A percentile compares a stretch with the other conserved stretches of the same genome.
These are phyloP conservation scores for Diuraphis noxia DNA, from an alignment of 1,140 invertebrate genomes.

Conservation along the genomic window DNA sequence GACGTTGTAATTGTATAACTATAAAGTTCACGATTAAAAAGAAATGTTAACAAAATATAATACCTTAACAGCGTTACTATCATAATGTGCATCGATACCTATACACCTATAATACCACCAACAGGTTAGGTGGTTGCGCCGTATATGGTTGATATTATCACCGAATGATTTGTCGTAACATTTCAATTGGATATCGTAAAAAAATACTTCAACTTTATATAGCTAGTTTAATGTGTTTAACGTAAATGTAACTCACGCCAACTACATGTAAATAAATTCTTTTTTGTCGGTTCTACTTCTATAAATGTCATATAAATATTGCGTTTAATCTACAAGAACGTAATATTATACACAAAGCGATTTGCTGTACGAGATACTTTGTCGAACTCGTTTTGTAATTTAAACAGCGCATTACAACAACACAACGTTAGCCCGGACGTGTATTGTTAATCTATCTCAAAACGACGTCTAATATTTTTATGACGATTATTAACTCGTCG, in stretches of 20 bases:
- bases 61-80: neutral
- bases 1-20: neutral
- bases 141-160: constrained; percentile 38
- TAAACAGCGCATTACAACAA: neutral
- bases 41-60: neutral
- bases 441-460: neutral
- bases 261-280: constrained; percentile 23
- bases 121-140: neutral
- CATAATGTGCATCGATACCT: neutral
- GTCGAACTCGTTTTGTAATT: constrained; percentile 26
- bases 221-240: constrained; percentile 29
- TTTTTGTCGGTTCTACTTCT: neutral
- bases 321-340: constrained; percentile 9
- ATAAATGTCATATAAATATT: constrained; percentile 35
- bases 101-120: neutral
- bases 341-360: neutral
- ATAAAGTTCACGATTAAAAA: neutral
- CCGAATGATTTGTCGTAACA: constrained; percentile 47
- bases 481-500: neutral
- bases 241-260: constrained; percentile 27
- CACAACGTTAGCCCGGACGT: neutral
- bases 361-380: neutral
- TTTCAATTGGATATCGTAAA: constrained; percentile 46
- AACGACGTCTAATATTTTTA: neutral
- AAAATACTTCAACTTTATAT: constrained; percentile 17